Evolutionary conservation across 35 echinoderm and acorn worm species (phyloP).

Genomic region (Amphiura filiformis): DNA sequence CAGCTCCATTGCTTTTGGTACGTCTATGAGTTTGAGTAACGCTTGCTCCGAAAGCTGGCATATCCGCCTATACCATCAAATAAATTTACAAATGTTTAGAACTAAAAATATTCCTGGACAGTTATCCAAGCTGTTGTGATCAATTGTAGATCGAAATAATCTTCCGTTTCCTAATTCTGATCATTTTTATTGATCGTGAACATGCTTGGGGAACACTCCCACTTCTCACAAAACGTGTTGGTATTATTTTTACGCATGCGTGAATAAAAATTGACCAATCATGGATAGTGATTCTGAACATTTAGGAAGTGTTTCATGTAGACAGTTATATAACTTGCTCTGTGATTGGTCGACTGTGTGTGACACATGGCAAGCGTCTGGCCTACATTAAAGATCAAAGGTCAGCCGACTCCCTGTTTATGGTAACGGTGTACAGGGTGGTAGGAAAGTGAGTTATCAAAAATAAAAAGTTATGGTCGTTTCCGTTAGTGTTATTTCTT

Average conservation of each 20-base stretch:
- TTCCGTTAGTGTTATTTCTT: no score
- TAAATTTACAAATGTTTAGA: not conserved
- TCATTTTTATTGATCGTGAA: no score
- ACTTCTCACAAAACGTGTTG: not conserved
- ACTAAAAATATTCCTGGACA: not conserved
- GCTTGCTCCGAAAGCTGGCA: not conserved
- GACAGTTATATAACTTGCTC: not conserved
- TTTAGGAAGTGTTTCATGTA: not conserved
- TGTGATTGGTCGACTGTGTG: not conserved
- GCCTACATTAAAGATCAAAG: not conserved
- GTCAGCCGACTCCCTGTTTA: not conserved
- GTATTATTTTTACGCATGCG: not conserved
- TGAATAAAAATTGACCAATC: not conserved
- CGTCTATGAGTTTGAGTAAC: not conserved
- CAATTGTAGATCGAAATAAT: not conserved
- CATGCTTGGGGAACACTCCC: no score
- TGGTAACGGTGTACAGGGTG: no score
- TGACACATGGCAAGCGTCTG: not conserved
- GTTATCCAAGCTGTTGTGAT: not conserved
- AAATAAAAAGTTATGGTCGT: no score
- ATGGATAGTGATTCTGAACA: not conserved
- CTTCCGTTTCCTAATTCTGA: not conserved
- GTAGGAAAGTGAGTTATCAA: no score
- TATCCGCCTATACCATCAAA: not conserved
- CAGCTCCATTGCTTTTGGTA: not conserved